These are phyloP conservation scores for Microctonus aethiopoides DNA, from an alignment of 2,888 invertebrate species.

Conservation along the genomic window DNA sequence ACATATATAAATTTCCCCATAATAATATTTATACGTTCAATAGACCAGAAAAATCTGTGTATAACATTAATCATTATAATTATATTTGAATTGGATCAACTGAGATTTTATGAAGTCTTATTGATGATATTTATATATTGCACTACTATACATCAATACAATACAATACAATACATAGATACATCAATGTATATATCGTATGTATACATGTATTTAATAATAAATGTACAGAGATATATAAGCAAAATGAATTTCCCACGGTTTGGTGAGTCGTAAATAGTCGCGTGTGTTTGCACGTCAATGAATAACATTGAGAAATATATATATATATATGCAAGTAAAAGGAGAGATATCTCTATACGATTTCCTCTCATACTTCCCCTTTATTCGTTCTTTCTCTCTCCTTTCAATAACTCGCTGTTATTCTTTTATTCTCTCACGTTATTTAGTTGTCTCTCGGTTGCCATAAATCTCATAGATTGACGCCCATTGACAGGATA, in stretches of 20 bases:
- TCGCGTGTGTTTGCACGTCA: slow-evolving; percentile 26
- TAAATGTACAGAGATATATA: background rate
- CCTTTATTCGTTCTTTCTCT: no score
- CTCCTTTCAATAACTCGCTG: no score
- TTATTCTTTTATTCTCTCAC: slow-evolving; percentile 29
- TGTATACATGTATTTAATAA: background rate
- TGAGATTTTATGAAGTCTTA: slow-evolving; percentile 23
- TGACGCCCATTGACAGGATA: slow-evolving; percentile 35
- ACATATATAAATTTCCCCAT: no score
- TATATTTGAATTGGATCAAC: slow-evolving; percentile 21
- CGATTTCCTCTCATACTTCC: slow-evolving; percentile 21
- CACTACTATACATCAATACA: no score
- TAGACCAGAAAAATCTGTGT: background rate
- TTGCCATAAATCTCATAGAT: slow-evolving; percentile 43
- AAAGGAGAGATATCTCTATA: slow-evolving; percentile 32
- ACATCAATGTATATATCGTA: no score
- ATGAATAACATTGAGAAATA: slow-evolving; percentile 44
- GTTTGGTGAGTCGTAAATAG: slow-evolving; percentile 11
- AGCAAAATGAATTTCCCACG: slow-evolving; percentile 24
- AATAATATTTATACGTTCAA: slow-evolving; percentile 1
- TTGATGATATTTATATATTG: background rate
- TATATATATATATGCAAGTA: no score
- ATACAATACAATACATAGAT: no score
- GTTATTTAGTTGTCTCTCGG: slow-evolving; percentile 17
- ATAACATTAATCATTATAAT: slow-evolving; percentile 26